Base-by-base conservation (phyloP, 2,797 vertebrate genomes). In the Lepidocolaptes lacrymiger region DNA sequence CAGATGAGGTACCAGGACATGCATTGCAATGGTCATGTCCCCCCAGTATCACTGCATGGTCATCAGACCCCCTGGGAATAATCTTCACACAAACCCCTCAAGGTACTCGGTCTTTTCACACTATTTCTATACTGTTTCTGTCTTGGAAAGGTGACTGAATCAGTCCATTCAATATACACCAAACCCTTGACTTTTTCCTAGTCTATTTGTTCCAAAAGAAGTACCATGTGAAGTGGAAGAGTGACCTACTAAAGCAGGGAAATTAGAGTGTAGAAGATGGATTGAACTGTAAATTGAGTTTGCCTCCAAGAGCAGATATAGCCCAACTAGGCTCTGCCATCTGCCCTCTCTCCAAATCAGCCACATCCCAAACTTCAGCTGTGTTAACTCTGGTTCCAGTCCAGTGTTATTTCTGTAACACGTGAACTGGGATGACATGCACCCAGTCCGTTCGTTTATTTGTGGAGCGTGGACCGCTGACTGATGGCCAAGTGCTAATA, bases 321-420 rank as follows among this genome's bases (percentile, higher is more conserved):
- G 76, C 46, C 73, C 74, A 43, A 28, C 10, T 2, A 61, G 88
- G 36, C 54, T 68, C 44, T n/a, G 51, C 48, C 61, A 55, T 51
- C 28, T 22, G n/a, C 44, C 66, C 68, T 27, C 55, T 51, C 63
- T 77, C 12, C 4, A 56, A 49, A 73, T 46, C 69, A 91, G 51
- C 56, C 68, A 58, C 72, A n/a, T 72, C 82, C 61, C 72, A 71
- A 85, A 84, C 43, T 82, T 91, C 81, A 51, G 69, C 36, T 62
- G 37, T 88, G 91, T 89, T 88, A 84, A 72, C 88, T 80, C 62
- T 91, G 94, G 92, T 93, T 93, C 83, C 88, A 66, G 71, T 88
- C 81, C 94, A 92, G 66, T 5, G 63, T 93, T 95, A 95, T 95
- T 96, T 95, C 93, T 46, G 82, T 83, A 80, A 85, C 85, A 93